These are phyloP conservation scores for Sylvia borin DNA, from an alignment of 2,797 vertebrate species.

Conservation along the genomic window DNA sequence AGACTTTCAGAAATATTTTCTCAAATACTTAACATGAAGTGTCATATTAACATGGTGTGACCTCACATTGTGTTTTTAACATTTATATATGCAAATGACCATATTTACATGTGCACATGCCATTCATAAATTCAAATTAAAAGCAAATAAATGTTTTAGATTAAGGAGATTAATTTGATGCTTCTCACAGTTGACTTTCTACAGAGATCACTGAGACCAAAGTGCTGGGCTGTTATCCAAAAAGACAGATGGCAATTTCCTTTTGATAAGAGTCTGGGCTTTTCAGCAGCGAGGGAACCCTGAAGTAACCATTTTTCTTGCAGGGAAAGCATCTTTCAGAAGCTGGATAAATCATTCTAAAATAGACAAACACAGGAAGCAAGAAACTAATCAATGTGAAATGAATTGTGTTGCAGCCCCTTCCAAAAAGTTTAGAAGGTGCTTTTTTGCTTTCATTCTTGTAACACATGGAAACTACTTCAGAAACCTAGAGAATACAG, in stretches of 20 bases:
- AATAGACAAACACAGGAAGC: constrained; percentile 27
- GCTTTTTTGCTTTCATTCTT: not conserved
- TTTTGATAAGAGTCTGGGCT: constrained; percentile 44
- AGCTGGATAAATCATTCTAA: constrained; percentile 49
- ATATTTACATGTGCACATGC: not conserved
- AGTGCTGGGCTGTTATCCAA: constrained; percentile 35
- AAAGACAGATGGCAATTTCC: constrained; percentile 58
- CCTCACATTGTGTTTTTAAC: not conserved
- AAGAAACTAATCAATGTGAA: constrained; percentile 39
- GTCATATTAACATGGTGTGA: not conserved
- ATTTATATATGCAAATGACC: constrained; percentile 9
- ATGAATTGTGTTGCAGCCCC: not conserved
- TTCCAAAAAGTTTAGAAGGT: not conserved
- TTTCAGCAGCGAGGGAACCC: constrained; percentile 47
- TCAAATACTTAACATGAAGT: not conserved
- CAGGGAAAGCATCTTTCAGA: constrained; percentile 47
- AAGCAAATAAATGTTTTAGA: constrained; percentile 49
- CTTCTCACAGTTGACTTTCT: not conserved
- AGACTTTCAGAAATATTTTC: not conserved
- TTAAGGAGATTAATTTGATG: constrained; percentile 39
- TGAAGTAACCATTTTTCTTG: constrained; percentile 56
- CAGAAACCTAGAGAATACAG: not conserved
- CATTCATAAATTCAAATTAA: constrained; percentile 32
- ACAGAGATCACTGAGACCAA: not conserved
- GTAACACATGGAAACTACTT: not conserved